Evolutionary conservation across 2,888 invertebrate species (phyloP).

Genomic region (Drosophila lutescens): DNA sequence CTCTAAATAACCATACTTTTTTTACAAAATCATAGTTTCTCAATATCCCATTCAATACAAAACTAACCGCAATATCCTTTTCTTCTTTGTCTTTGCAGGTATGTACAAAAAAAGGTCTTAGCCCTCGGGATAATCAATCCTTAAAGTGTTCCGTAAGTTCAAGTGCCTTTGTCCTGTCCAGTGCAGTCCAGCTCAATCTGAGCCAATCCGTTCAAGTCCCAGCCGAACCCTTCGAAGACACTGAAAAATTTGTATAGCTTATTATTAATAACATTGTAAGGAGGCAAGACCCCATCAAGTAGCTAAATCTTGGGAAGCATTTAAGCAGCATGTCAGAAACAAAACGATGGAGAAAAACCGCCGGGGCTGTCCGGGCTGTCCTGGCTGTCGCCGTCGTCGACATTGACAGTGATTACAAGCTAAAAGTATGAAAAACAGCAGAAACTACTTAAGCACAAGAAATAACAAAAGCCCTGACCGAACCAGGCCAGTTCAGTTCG

Average conservation of each 20-base stretch:
- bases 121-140: constrained; percentile 49
- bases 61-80: constrained; percentile 38
- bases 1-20: neutral
- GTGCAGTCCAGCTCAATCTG: neutral
- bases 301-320: constrained; percentile 80
- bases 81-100: constrained; percentile 67
- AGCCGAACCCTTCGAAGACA: constrained; percentile 62
- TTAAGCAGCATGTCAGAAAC: constrained; percentile 79
- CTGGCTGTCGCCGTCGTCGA: constrained; percentile 53
- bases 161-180: constrained; percentile 35
- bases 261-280: constrained; percentile 78
- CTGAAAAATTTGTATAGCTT: constrained; percentile 79
- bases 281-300: constrained; percentile 64
- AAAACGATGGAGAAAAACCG: constrained; percentile 57
- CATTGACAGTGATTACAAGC: constrained; percentile 81
- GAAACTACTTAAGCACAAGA: constrained; percentile 80
- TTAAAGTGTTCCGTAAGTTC: constrained; percentile 37
- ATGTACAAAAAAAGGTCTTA: constrained; percentile 61
- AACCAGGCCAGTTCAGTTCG: constrained; percentile 27
- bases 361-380: constrained; percentile 14
- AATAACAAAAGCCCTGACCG: constrained; percentile 70
- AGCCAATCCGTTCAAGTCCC: constrained; percentile 22
- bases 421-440: constrained; percentile 80
- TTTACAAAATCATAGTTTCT: neutral
- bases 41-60: neutral